Base-by-base conservation (phyloP, 2,888 invertebrate genomes). In the Sussaba pulchella region DNA sequence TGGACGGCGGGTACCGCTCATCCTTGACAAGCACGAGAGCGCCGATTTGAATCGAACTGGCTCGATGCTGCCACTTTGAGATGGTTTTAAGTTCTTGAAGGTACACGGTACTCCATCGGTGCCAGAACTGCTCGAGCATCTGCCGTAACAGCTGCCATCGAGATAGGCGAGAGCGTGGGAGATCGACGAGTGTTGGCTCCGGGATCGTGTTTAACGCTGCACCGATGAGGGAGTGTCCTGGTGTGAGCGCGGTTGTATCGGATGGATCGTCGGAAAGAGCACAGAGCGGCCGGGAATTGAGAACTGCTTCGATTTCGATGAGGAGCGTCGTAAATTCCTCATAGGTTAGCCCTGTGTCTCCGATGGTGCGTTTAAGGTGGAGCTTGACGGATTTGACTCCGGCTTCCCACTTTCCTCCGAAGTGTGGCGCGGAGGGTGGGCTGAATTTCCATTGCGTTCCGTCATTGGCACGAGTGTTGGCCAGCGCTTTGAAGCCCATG, bases 401-500 rank as follows among this genome's bases (percentile, higher is more conserved):
- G 2, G 85, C 83, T 64, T 89, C 89, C 87, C 87, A 87, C 9
- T 87, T 31, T 12, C 88, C 88, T 0, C 88, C 88, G 50, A 87
- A 87, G 64, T 89, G 85, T 0, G 87, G 88, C n/a, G 86, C 82
- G 24, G 67, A 50, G 2, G 89, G 84, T 1, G 89, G 88, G 45
- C 83, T 88, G 70, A 89, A 90, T 14, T 85, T 79, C 90, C 89
- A 90, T 3, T 78, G 0, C 8, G 85, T 86, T 5, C 84, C 85
- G 9, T 83, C 70, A 10, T 76, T 77, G 9, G 71, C 57, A 0
- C 74, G 47, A 8, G 61, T 19, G 12, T 52, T 19, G 21, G 52
- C 24, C 2, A 52, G 19, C 10, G 8, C 52, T 31, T 24, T 26
- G 41, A 41, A 41, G 41, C 2, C 41, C 2, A 10, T 41, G 9